Conservation (phyloP, 2,888 invertebrate genomes). For the Subacronicta megacephala region DNA sequence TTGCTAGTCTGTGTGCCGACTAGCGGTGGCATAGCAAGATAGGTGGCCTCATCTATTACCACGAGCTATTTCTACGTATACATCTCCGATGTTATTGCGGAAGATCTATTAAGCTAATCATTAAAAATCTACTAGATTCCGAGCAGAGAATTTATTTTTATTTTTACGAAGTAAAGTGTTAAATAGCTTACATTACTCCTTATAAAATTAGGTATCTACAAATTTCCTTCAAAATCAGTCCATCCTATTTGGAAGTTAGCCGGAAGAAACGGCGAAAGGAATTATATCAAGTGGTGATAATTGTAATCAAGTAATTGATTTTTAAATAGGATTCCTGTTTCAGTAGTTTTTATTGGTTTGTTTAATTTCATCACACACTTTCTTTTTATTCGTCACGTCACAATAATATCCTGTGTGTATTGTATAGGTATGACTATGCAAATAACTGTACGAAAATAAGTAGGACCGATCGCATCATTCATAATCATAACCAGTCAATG, state of each 20-base stretch:
- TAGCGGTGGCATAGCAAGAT: slow-evolving; percentile 23
- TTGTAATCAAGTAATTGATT: no score
- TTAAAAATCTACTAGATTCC: neutral
- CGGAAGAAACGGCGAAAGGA: no score
- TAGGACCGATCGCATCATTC: slow-evolving; percentile 22
- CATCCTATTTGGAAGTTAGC: no score
- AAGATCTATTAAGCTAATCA: neutral
- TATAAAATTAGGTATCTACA: no score
- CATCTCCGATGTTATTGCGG: neutral
- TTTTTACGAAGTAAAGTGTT: no score
- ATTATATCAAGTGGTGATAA: no score
- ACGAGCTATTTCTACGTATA: slow-evolving; percentile 7
- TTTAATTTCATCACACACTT: neutral
- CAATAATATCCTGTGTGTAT: slow-evolving; percentile 27
- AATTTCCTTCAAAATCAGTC: no score
- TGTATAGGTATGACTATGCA: slow-evolving; percentile 28
- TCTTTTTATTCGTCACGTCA: neutral
- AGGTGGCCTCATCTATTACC: slow-evolving; percentile 27
- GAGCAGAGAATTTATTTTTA: no score
- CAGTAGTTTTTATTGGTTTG: no score
- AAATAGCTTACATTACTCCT: no score
- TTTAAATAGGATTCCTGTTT: no score
- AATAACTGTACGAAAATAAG: slow-evolving; percentile 27
- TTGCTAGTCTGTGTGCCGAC: slow-evolving; percentile 25
- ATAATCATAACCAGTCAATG: slow-evolving; percentile 30